A percentile compares a stretch with the other conserved stretches of the same genome.
Conservation (phyloP, 2,113 vertebrate species). For the Pachycephala philippinensis region DNA sequence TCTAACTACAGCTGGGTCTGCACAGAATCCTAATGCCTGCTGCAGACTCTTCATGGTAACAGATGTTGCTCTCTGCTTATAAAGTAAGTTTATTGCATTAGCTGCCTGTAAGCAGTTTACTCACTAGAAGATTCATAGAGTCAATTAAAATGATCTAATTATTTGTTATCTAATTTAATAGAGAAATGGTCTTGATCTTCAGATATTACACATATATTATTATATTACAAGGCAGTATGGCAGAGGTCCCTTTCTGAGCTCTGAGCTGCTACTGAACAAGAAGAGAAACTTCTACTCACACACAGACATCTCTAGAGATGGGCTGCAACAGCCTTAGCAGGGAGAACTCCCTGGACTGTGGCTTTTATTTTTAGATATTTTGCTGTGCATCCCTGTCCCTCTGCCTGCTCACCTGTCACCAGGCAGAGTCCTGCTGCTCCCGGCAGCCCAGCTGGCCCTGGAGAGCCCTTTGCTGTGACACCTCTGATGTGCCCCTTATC, state of each 20-base stretch:
- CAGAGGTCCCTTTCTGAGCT: not conserved
- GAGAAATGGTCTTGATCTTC: constrained; percentile 27
- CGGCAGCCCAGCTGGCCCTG: not conserved
- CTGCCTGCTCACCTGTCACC: not conserved
- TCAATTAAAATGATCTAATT: constrained; percentile 66
- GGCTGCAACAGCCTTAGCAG: not conserved
- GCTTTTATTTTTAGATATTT: not conserved
- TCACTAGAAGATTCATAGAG: constrained; percentile 54
- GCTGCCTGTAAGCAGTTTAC: constrained; percentile 54
- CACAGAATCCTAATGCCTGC: not conserved
- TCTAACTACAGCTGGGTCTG: not conserved
- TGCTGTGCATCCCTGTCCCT: not conserved
- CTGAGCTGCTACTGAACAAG: not conserved
- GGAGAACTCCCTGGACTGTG: not conserved
- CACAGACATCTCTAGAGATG: accelerated
- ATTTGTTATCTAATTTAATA: constrained; percentile 64
- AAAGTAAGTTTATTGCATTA: constrained; percentile 61
- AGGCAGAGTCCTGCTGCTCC: not conserved
- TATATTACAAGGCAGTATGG: not conserved
- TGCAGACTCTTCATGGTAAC: constrained; percentile 9
- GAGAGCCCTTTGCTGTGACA: not conserved
- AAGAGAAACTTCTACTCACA: not conserved
- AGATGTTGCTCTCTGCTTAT: constrained; percentile 58
- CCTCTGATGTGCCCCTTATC: not conserved
- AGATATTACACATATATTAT: constrained; percentile 17